Base-by-base conservation (phyloP, 2,888 invertebrate species). In the Eumerus sabulonum region DNA sequence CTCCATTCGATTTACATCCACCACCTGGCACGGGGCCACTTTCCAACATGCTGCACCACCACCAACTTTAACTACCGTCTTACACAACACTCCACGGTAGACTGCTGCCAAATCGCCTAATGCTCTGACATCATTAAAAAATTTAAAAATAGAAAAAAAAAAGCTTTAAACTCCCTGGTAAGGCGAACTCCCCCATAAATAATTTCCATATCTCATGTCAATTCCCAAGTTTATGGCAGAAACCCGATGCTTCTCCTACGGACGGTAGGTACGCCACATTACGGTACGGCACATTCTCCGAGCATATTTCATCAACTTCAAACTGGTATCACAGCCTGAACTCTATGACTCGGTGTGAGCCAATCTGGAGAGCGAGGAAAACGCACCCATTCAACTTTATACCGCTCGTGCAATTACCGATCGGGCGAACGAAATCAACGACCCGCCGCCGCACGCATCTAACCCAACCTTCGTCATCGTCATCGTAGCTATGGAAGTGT, bases 381-480 rank as follows among this genome's bases (percentile, higher is more conserved):
- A 71, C 66, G 60, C 64, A 60, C 71, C 71, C 50, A 54, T 71
- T 71, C 18, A 42, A 64, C 53, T 53, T 59, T 17, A 60, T 42
- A 18, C 64, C 18, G 16, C 13, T 67, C 40, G 17, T 72, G 66
- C 72, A 67, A 77, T 77, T 62, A 77, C 72, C 51, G 51, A 67
- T 60, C 51, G 56, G 56, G 67, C 51, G 51, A 67, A 66, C 51
- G 56, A 62, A 72, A 67, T 57, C 62, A 57, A 51, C 45, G 62
- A 38, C 56, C 27, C 67, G 18, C 27, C n/a, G n/a, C 54, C 50
- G 42, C 56, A 77, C 76, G 72, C 62, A 76, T 62, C 60, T 16
- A 47, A 48, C 40, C 44, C 40, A 35, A 18, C 40, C 54, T 62
- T 27, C 56, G 54, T 66, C 60, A 76, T 62, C 57, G 47, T 11